Evolutionary conservation across 2,797 vertebrate genomes (phyloP).

Genomic region (Brachyalestes nurse): DNA sequence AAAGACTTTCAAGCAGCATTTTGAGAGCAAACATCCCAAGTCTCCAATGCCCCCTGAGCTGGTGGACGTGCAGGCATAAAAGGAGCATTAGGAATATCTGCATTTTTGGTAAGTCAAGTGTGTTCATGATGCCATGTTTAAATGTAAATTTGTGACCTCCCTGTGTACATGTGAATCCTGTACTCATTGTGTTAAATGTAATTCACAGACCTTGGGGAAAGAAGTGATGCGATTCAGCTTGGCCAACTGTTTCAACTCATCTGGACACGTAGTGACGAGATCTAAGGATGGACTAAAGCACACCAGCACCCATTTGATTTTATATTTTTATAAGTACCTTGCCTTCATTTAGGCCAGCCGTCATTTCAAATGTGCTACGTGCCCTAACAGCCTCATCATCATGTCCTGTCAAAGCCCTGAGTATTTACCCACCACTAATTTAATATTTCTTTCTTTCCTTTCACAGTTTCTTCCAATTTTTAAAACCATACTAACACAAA

Average conservation of each 20-base stretch:
- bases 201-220: conserved; percentile 47
- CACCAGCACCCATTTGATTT: conserved; percentile 73
- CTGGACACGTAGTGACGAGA: conserved; percentile 34
- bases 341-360: conserved; percentile 57
- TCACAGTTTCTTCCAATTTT: conserved; percentile 12
- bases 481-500: conserved; percentile 19
- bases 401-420: conserved; percentile 22
- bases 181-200: neutral
- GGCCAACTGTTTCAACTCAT: conserved; percentile 44
- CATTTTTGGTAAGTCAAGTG: conserved; percentile 59
- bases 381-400: conserved; percentile 50
- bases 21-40: conserved; percentile 88
- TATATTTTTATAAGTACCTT: conserved; percentile 72
- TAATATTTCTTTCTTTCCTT: conserved; percentile 3
- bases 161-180: neutral
- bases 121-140: neutral
- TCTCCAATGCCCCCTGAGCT: conserved; percentile 84
- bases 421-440: conserved; percentile 40
- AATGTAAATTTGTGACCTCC: neutral
- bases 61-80: conserved; percentile 81
- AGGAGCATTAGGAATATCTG: conserved; percentile 20
- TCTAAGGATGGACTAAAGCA: conserved; percentile 62
- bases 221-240: conserved; percentile 38
- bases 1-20: conserved; percentile 88
- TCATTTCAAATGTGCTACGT: conserved; percentile 48